These are phyloP conservation scores for Capromys pilorides DNA, from an alignment of 2,797 vertebrate genomes.

Conservation along the genomic window DNA sequence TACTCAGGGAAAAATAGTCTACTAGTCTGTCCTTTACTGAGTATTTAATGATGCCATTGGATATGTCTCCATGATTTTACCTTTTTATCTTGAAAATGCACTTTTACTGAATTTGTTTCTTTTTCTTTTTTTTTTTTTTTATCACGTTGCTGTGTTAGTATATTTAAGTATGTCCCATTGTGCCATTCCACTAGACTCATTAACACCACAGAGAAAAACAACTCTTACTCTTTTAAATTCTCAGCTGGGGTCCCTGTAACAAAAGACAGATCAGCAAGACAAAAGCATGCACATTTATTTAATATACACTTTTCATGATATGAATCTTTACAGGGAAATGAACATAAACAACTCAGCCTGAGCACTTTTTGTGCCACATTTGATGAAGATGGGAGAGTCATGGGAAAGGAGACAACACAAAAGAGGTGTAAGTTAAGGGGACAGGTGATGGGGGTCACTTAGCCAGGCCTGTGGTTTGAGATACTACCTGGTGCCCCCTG, in stretches of 20 bases:
- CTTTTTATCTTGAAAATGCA: not conserved
- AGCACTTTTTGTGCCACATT: not conserved
- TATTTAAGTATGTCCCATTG: not conserved
- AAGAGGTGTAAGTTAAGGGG: rapidly evolving
- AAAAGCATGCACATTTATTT: not conserved
- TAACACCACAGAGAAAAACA: not conserved
- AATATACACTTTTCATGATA: not conserved
- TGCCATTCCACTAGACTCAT: rapidly evolving
- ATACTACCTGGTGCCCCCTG: not conserved
- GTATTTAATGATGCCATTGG: not conserved
- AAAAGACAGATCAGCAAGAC: not conserved
- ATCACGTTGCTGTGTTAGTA: not conserved
- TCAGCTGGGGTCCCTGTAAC: not conserved
- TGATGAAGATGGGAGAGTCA: not conserved
- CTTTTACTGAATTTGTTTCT: not conserved
- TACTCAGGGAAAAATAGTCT: not conserved
- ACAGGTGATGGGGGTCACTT: not conserved
- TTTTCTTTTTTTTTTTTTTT: not conserved
- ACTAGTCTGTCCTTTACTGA: not conserved
- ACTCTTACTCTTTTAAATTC: not conserved
- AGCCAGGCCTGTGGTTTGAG: not conserved
- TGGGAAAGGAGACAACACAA: not conserved
- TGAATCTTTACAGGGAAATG: not conserved
- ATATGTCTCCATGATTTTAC: not conserved
- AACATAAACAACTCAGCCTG: not conserved